phyloP scores from a whole-genome alignment of 2,113 vertebrate species.

The Scolopax mira region DNA sequence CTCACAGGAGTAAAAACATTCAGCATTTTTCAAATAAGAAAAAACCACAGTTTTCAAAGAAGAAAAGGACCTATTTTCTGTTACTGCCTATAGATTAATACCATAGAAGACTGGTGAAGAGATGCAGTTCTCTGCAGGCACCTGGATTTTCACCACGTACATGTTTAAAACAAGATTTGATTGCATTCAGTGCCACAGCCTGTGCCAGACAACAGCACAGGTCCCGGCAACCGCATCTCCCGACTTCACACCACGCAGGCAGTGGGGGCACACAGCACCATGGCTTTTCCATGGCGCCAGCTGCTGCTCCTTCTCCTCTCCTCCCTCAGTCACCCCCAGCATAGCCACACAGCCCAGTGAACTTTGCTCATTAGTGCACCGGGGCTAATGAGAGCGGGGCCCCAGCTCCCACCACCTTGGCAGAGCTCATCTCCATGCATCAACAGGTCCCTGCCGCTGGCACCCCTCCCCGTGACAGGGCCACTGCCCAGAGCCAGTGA shows the following conservation, averaged over 20 bases:
- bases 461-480: neutral
- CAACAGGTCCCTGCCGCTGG: rapidly evolving
- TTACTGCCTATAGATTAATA: neutral
- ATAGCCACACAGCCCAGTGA: rapidly evolving
- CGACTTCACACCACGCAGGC: rapidly evolving
- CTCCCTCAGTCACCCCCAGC: neutral
- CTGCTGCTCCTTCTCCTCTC: rapidly evolving
- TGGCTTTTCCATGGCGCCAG: rapidly evolving
- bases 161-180: rapidly evolving
- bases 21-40: neutral
- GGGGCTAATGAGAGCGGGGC: rapidly evolving
- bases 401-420: rapidly evolving
- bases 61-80: neutral
- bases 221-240: rapidly evolving
- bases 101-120: neutral
- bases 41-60: neutral
- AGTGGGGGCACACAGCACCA: rapidly evolving
- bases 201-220: rapidly evolving
- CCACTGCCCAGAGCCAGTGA: rapidly evolving
- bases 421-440: neutral
- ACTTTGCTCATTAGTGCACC: rapidly evolving
- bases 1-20: neutral
- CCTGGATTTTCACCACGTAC: rapidly evolving
- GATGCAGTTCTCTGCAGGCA: neutral
- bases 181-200: rapidly evolving